Percentiles rank a stretch among this genome's conserved stretches.
Conservation (phyloP, 2,113 vertebrate genomes). For the Eretmochelys imbricata region DNA sequence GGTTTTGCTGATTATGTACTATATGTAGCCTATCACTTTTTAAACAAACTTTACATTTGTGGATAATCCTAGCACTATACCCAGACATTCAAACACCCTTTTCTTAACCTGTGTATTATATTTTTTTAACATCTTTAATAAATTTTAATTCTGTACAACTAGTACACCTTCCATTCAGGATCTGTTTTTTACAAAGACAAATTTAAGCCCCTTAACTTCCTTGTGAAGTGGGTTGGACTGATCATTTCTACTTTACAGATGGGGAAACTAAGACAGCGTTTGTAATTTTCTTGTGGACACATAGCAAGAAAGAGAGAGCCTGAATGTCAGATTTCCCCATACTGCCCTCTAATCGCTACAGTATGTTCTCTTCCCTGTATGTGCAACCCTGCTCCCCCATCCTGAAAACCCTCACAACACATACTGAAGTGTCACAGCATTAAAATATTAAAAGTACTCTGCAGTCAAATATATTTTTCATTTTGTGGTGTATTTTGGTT, state of each 20-base stretch:
- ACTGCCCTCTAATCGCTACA: neutral
- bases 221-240: neutral
- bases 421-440: neutral
- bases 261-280: neutral
- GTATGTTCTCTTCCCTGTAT: neutral
- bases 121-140: too few relatives aligned
- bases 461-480: neutral
- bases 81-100: too few relatives aligned
- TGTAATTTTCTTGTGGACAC: neutral
- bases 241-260: neutral
- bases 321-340: neutral
- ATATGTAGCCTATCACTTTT: too few relatives aligned
- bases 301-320: neutral
- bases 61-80: too few relatives aligned
- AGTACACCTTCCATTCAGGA: neutral
- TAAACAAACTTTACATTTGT: too few relatives aligned
- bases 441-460: neutral
- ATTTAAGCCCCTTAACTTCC: neutral
- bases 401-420: neutral
- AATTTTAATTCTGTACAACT: neutral
- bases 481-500: conserved; percentile 28
- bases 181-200: neutral
- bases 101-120: too few relatives aligned
- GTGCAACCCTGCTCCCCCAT: neutral
- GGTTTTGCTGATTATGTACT: too few relatives aligned